phyloP scores from a whole-genome alignment of 1,140 invertebrate genomes.

The silkworm (Bombyx mori) region ASM3026992v2 NC_085129.1:20174501-20175000 shows the following conservation, averaged over 20 bases:
- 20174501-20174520: constrained; percentile 20
- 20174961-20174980: constrained; percentile 75
- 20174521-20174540: constrained; percentile 28
- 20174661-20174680: constrained; percentile 48
- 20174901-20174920: constrained; percentile 73
- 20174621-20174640: constrained; percentile 68
- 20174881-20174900: constrained; percentile 72
- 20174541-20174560: constrained; percentile 33
- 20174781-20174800: constrained; percentile 77
- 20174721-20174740: constrained; percentile 56
- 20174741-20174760: constrained; percentile 77
- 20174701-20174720: constrained; percentile 49
- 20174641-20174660: constrained; percentile 43
- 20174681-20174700: constrained; percentile 48
- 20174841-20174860: constrained; percentile 22
- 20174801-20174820: constrained; percentile 69
- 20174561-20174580: constrained; percentile 45
- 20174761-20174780: constrained; percentile 78
- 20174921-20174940: constrained; percentile 74
- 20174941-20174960: constrained; percentile 74
- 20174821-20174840: constrained; percentile 23
- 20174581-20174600: constrained; percentile 51
- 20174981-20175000: constrained; percentile 75
- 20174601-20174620: constrained; percentile 43
- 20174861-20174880: constrained; percentile 63